phyloP scores from a whole-genome alignment of 2,888 invertebrate genomes.

The Hemithea aestivaria region DNA sequence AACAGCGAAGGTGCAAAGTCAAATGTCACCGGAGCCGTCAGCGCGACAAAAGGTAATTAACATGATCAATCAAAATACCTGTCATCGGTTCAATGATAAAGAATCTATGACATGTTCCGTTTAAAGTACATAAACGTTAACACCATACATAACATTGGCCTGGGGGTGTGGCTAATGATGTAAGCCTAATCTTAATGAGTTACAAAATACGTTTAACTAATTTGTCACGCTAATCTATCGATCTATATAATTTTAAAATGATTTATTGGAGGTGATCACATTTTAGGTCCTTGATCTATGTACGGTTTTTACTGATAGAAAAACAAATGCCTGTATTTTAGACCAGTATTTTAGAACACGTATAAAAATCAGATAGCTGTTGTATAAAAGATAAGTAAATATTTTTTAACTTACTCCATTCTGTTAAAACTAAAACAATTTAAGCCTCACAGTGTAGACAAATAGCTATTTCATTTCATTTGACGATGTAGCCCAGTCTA shows the following conservation, averaged over 20 bases:
- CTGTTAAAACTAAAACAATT: too few relatives aligned
- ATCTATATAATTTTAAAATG: too few relatives aligned
- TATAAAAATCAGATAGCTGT: too few relatives aligned
- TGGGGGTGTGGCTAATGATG: slow-evolving; percentile 7
- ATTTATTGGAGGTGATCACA: too few relatives aligned
- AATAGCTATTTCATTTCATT: slow-evolving; percentile 11
- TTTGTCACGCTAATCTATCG: slow-evolving; percentile 12
- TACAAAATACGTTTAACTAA: slow-evolving; percentile 20
- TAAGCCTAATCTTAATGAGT: slow-evolving; percentile 15
- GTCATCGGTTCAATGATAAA: slow-evolving; percentile 26
- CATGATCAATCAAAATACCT: slow-evolving; percentile 28
- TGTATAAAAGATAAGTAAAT: too few relatives aligned
- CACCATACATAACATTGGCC: slow-evolving; percentile 3
- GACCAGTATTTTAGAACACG: too few relatives aligned
- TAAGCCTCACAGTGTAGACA: background rate
- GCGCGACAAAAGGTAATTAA: slow-evolving; percentile 26
- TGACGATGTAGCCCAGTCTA: slow-evolving; percentile 8
- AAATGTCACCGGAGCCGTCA: slow-evolving; percentile 25
- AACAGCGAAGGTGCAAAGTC: slow-evolving; percentile 21
- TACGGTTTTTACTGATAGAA: too few relatives aligned
- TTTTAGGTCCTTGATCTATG: too few relatives aligned
- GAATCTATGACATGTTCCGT: slow-evolving; percentile 26
- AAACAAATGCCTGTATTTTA: too few relatives aligned
- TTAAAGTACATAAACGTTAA: slow-evolving; percentile 18
- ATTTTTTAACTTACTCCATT: too few relatives aligned